These are phyloP conservation scores for Rhabdornis inornatus DNA, from an alignment of 2,113 vertebrate species.

Conservation along the genomic window DNA sequence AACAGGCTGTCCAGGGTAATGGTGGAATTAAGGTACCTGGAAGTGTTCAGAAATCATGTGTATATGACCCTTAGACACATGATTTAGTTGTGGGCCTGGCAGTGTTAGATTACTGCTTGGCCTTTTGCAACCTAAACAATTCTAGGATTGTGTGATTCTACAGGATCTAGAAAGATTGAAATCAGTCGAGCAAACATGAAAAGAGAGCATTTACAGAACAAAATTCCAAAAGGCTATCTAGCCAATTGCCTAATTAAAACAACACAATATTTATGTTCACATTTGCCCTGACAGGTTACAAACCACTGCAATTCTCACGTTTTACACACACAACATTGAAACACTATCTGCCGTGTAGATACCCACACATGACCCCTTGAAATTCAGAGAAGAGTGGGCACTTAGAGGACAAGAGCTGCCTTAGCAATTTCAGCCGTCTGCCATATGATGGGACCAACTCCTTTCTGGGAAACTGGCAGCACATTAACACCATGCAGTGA, in stretches of 20 bases:
- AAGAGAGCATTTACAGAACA: background rate
- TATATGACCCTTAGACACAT: background rate
- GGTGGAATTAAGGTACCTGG: fast-evolving
- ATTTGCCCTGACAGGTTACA: background rate
- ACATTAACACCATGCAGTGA: background rate
- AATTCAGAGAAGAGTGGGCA: background rate
- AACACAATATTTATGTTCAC: background rate
- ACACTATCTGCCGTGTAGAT: background rate
- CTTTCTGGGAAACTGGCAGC: background rate
- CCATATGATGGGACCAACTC: background rate
- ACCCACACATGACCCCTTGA: background rate
- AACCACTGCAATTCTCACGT: background rate
- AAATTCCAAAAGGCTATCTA: background rate
- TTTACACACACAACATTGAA: background rate
- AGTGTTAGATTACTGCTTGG: background rate
- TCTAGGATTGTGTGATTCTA: background rate
- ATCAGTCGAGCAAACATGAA: background rate
- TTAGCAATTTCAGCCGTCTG: background rate
- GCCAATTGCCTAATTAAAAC: background rate
- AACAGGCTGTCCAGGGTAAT: background rate
- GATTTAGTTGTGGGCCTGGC: background rate
- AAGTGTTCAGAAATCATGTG: background rate
- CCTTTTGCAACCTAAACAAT: background rate
- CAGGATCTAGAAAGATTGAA: background rate
- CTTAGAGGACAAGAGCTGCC: background rate